These are phyloP conservation scores for Hystrix cristata DNA, from an alignment of 2,113 vertebrate species.

Conservation along the genomic window DNA sequence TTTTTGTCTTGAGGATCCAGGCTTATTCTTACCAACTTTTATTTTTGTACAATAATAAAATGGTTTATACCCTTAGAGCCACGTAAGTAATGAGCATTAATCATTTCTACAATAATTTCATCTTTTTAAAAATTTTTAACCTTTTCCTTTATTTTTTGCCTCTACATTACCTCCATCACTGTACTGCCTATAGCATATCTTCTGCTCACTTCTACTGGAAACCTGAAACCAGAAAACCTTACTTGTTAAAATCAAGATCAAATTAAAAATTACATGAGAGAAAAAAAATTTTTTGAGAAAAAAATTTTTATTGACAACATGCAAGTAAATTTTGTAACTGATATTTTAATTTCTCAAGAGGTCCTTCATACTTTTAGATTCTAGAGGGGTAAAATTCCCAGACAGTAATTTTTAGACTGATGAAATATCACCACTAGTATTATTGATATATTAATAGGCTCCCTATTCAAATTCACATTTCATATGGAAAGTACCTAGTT, in stretches of 20 bases:
- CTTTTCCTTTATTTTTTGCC: constrained; percentile 19
- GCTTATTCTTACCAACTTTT: neutral
- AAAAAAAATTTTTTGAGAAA: neutral
- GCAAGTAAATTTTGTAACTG: constrained; percentile 5
- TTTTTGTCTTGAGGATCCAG: neutral
- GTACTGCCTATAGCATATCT: neutral
- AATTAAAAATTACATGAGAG: constrained; percentile 56
- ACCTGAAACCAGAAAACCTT: constrained; percentile 31
- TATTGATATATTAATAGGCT: neutral
- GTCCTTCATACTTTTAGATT: constrained; percentile 3
- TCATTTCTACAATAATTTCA: neutral
- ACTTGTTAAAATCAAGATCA: constrained; percentile 6
- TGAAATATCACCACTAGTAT: neutral
- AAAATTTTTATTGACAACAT: neutral
- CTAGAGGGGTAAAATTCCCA: neutral
- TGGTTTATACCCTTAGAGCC: neutral
- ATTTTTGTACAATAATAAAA: neutral
- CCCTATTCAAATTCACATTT: neutral
- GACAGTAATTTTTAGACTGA: neutral
- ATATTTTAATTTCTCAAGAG: constrained; percentile 23
- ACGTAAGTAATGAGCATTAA: neutral
- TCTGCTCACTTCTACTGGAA: constrained; percentile 2
- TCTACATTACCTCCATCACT: neutral
- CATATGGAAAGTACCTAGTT: neutral
- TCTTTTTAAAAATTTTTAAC: neutral